Percentiles rank a stretch among this genome's conserved stretches.
These are phyloP conservation scores for Thaumetopoea pityocampa DNA, from an alignment of 1,140 invertebrate species.

Conservation along the genomic window DNA sequence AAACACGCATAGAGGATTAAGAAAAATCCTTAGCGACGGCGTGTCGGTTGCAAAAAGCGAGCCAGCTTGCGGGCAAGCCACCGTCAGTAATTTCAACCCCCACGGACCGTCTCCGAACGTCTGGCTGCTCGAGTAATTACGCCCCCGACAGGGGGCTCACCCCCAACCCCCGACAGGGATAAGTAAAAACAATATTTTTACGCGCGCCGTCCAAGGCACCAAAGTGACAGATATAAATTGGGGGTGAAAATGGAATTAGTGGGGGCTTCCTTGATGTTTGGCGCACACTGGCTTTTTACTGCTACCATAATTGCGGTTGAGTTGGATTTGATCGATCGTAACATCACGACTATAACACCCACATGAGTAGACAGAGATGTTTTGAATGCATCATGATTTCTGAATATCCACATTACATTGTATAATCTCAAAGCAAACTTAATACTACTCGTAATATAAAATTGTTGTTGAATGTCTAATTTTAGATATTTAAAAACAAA, in stretches of 20 bases:
- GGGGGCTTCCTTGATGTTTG: slow-evolving; percentile 33
- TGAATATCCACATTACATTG: no score
- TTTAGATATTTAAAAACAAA: no score
- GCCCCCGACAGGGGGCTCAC: slow-evolving; percentile 24
- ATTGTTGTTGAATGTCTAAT: no score
- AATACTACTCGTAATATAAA: no score
- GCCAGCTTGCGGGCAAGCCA: slow-evolving; percentile 28
- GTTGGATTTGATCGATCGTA: neutral
- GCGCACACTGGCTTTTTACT: slow-evolving; percentile 20
- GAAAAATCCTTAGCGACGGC: slow-evolving; percentile 31
- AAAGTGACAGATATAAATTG: slow-evolving; percentile 68
- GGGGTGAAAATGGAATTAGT: slow-evolving; percentile 57
- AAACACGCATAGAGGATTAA: slow-evolving; percentile 31
- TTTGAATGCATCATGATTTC: no score
- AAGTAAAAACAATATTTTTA: slow-evolving; percentile 70
- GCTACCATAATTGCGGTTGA: neutral
- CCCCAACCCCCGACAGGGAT: slow-evolving; percentile 36
- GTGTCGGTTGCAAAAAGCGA: slow-evolving; percentile 41
- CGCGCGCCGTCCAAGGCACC: slow-evolving; percentile 48
- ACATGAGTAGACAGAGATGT: no score
- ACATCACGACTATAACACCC: no score
- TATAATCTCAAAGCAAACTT: no score
- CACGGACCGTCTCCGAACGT: slow-evolving; percentile 34
- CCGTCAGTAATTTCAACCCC: slow-evolving; percentile 43
- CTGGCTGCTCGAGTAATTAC: slow-evolving; percentile 60